Base-by-base conservation (phyloP, 2,113 vertebrate genomes). In the Hyla sarda region DNA sequence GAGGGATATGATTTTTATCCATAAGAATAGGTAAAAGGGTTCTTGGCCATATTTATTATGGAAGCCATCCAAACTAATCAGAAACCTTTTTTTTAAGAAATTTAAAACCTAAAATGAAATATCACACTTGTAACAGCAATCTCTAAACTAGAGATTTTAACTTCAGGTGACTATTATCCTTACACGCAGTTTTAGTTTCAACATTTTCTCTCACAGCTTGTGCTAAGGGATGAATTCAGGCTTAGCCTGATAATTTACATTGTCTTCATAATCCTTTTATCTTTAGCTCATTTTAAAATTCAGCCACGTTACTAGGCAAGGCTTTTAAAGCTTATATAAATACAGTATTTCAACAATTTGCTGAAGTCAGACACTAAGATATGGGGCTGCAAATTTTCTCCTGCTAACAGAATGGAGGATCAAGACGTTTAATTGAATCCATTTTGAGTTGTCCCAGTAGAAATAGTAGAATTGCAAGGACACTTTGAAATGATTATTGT, bases 341-440 rank as follows among this genome's bases (percentile, higher is more conserved):
- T 47, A 11, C 9, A 17, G 72, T 25, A 28, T 37, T 75, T 71
- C 34, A 19, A 37, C 30, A 21, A 23, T 41, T 41, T 30, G 21
- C 7, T 72, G 41, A 72, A 72, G 23, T 72, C 23, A 45, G 34
- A 58, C 21, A 19, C 56, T 52, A 16, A 52, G 17, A 75, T 48
- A 56, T 52, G 25, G n/a, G 50, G 74, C 69, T 32, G 41, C 17
- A 78, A 5, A 17, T 34, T 56, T 78, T 30, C 50, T 32, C 34
- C 30, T 32, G 75, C 25, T 56, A 78, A 34, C 6, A 79, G 73
- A 47, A 23, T 37, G n/a, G 47, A 76, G 47, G 45, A 76, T 50
- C 14, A 78, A 19, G 9, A 62, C 21, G 5, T 34, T 81, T 65
- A 62, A 62, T 81, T 81, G 32, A 81, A 81, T 81, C 58, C 37